Conservation (phyloP, 2,888 invertebrate genomes). For the Sinodicranocentrus sp. region DNA sequence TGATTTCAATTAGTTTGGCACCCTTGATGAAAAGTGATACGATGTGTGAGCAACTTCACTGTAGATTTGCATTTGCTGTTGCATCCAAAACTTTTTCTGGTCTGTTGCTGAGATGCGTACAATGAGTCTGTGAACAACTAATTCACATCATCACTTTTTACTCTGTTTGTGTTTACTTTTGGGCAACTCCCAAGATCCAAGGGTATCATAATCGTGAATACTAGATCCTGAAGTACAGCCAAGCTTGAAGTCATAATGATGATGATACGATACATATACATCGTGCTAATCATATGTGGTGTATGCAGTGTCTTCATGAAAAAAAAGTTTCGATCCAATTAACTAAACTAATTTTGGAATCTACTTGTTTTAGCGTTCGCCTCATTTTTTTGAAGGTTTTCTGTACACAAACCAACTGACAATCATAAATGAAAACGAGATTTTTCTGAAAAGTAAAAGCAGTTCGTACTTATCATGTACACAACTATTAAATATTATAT, state of each 20-base stretch:
- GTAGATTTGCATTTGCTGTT: no score
- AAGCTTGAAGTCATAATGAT: constrained; percentile 9
- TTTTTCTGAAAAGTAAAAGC: constrained; percentile 57
- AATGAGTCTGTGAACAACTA: not conserved
- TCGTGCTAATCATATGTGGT: no score
- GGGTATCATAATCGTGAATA: constrained; percentile 8
- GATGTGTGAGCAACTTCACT: no score
- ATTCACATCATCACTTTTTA: not conserved
- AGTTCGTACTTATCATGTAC: not conserved
- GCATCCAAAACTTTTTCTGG: no score
- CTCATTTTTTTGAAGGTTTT: not conserved
- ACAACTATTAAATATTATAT: no score
- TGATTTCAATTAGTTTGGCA: no score
- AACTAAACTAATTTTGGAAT: not conserved
- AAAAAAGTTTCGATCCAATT: no score
- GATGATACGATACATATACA: not conserved
- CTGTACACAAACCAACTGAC: not conserved
- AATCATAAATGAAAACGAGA: constrained; percentile 20
- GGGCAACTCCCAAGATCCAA: constrained; percentile 17
- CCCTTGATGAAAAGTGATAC: no score
- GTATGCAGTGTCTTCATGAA: no score
- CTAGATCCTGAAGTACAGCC: constrained; percentile 2
- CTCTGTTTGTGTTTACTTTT: constrained; percentile 11
- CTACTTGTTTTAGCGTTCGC: not conserved
- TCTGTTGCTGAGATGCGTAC: not conserved